Evolutionary conservation across 1,140 invertebrate genomes (phyloP).

Genomic region (Amyelois transitella): DNA sequence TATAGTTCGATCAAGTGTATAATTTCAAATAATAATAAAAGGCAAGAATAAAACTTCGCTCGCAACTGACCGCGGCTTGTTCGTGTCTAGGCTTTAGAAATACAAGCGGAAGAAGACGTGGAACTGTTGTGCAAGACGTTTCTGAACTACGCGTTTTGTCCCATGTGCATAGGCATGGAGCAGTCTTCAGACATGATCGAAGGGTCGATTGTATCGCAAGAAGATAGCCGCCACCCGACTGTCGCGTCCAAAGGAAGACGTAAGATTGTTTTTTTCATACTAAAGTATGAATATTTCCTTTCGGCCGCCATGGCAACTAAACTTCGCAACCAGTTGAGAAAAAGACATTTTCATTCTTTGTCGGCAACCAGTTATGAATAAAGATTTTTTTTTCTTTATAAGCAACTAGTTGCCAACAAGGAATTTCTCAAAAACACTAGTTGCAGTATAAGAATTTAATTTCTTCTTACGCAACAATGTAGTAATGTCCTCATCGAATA

Average conservation of each 20-base stretch:
- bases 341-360: too few relatives aligned
- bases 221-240: slow-evolving; percentile 32
- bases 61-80: slow-evolving; percentile 1
- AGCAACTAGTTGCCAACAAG: too few relatives aligned
- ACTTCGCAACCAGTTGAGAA: too few relatives aligned
- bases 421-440: too few relatives aligned
- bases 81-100: slow-evolving; percentile 73
- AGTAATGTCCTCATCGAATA: too few relatives aligned
- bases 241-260: slow-evolving; percentile 21
- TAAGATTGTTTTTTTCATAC: slow-evolving; percentile 4
- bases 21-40: slow-evolving; percentile 1
- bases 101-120: slow-evolving; percentile 74
- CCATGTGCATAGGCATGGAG: slow-evolving; percentile 62
- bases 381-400: too few relatives aligned
- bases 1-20: slow-evolving; percentile 9
- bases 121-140: slow-evolving; percentile 75
- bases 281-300: slow-evolving; percentile 3
- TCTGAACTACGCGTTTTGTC: slow-evolving; percentile 77
- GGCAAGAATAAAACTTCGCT: too few relatives aligned
- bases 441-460: too few relatives aligned
- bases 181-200: slow-evolving; percentile 37
- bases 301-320: too few relatives aligned
- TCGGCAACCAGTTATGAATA: too few relatives aligned
- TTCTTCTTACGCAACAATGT: too few relatives aligned
- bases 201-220: slow-evolving; percentile 17